Percentiles rank a stretch among this genome's conserved stretches.
These are phyloP conservation scores for Sylvilagus bachmani DNA, from an alignment of 2,113 vertebrate genomes.

Conservation along the genomic window DNA sequence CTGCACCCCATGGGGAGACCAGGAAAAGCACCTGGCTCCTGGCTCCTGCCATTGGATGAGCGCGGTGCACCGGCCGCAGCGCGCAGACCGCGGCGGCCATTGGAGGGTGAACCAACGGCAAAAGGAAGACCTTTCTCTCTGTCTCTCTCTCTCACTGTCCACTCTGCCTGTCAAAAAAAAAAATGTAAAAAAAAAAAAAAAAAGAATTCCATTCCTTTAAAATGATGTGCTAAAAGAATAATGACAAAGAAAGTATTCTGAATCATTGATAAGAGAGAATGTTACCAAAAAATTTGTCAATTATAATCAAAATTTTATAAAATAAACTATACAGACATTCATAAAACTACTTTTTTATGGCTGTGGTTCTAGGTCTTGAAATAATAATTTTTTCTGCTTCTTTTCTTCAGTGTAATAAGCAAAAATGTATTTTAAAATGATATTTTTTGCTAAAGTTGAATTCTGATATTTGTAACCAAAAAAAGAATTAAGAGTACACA, in stretches of 20 bases:
- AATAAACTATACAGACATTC: neutral
- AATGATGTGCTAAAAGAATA: neutral
- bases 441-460: constrained; percentile 40
- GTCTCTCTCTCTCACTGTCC: no score
- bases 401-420: constrained; percentile 2
- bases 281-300: neutral
- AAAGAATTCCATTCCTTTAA: neutral
- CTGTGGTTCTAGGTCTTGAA: neutral
- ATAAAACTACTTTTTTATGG: neutral
- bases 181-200: no score
- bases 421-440: constrained; percentile 19
- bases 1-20: no score
- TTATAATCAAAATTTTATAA: constrained; percentile 1
- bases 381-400: neutral
- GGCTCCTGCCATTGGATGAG: no score
- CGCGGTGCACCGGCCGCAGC: no score
- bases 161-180: no score
- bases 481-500: constrained; percentile 54
- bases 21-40: no score
- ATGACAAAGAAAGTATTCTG: neutral
- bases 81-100: no score
- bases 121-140: no score
- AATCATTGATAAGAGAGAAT: constrained; percentile 36
- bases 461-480: constrained; percentile 11
- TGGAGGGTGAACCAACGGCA: no score